A percentile compares a stretch with the other conserved stretches of the same genome.
phyloP scores from a whole-genome alignment of 2,797 vertebrate genomes.

The Austrolebias charrua region DNA sequence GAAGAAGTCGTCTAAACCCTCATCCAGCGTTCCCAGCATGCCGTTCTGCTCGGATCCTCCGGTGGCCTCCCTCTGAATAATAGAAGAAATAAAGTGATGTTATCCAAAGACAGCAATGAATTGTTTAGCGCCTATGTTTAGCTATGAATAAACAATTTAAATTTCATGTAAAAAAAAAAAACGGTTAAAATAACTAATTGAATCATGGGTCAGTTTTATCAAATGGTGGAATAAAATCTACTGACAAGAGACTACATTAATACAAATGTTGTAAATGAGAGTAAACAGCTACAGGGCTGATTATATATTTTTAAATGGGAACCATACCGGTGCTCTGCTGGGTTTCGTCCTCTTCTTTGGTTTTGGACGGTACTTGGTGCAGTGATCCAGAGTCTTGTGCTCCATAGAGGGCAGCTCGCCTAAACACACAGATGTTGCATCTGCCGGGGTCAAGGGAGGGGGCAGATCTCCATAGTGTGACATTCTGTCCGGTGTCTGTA shows the following conservation, averaged over 20 bases:
- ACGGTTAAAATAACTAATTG: no score
- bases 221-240: no score
- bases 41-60: constrained; percentile 79
- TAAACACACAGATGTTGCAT: constrained; percentile 73
- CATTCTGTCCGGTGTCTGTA: constrained; percentile 70
- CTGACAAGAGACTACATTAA: background rate
- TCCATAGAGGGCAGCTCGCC: constrained; percentile 85
- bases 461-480: constrained; percentile 83
- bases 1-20: constrained; percentile 96
- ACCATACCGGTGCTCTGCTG: constrained; percentile 82
- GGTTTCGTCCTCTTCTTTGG: constrained; percentile 87
- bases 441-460: constrained; percentile 58
- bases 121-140: no score
- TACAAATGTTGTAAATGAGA: no score
- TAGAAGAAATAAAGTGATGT: background rate
- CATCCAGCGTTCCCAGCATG: constrained; percentile 88
- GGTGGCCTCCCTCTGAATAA: constrained; percentile 60
- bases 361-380: constrained; percentile 90
- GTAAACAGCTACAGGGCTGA: background rate
- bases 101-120: no score
- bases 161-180: no score
- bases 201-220: no score
- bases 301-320: background rate
- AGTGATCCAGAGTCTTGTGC: constrained; percentile 85
- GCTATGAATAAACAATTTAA: no score